phyloP scores from a whole-genome alignment of 1,140 invertebrate species.

The Eciton burchellii region DNA sequence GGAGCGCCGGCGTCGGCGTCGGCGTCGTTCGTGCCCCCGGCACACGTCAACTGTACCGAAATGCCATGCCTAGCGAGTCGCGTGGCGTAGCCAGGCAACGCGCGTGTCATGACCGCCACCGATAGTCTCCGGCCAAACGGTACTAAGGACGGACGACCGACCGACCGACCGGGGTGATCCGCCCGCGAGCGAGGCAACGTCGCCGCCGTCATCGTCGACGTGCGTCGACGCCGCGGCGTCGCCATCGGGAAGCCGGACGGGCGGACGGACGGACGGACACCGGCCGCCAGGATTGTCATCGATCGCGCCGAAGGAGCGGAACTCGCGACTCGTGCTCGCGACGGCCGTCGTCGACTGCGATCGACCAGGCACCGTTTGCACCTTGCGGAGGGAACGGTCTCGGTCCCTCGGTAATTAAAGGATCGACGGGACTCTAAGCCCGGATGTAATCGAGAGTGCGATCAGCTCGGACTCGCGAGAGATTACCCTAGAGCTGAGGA shows the following conservation, averaged over 20 bases:
- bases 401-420: constrained; percentile 12
- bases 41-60: constrained; percentile 54
- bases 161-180: constrained; percentile 16
- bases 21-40: constrained; percentile 20
- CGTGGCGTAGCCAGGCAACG: constrained; percentile 82
- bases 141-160: constrained; percentile 72
- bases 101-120: constrained; percentile 76
- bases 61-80: constrained; percentile 62
- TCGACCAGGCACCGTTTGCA: constrained; percentile 22
- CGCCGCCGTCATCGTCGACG: constrained; percentile 4
- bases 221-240: background rate
- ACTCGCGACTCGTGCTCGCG: constrained; percentile 16
- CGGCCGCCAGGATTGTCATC: constrained; percentile 37
- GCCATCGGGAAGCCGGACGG: constrained; percentile 7
- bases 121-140: constrained; percentile 79
- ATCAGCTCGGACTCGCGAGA: background rate
- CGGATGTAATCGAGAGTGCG: constrained; percentile 1
- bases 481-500: no score
- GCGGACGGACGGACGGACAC: background rate
- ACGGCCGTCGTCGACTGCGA: constrained; percentile 28
- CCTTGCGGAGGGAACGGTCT: constrained; percentile 27
- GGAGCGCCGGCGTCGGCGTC: constrained; percentile 28
- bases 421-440: background rate
- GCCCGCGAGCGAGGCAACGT: background rate
- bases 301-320: constrained; percentile 33